A percentile compares a stretch with the other conserved stretches of the same genome.
Evolutionary conservation across 1,140 invertebrate genomes (phyloP).

Genomic region (Oryctes rhinoceros): DNA sequence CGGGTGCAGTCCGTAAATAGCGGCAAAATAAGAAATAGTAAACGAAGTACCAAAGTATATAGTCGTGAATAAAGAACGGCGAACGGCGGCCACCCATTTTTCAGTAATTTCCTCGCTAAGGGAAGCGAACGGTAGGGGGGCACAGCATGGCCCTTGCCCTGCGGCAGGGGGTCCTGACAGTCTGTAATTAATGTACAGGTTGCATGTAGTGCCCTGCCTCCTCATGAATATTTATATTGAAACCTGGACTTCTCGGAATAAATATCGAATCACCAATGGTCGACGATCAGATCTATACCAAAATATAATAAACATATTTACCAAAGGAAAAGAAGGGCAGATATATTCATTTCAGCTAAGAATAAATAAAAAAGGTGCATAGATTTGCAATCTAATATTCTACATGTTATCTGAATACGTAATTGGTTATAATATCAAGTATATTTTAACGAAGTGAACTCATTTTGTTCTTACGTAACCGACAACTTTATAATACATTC

Average conservation of each 20-base stretch:
- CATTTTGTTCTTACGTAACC: too few relatives aligned
- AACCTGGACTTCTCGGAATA: constrained; percentile 42
- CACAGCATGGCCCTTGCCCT: constrained; percentile 50
- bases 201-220: constrained; percentile 51
- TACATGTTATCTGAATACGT: too few relatives aligned
- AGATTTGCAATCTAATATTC: neutral
- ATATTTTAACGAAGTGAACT: too few relatives aligned
- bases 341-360: neutral
- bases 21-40: constrained; percentile 36
- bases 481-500: too few relatives aligned
- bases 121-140: constrained; percentile 48
- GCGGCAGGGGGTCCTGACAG: constrained; percentile 50
- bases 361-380: neutral
- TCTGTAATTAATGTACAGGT: constrained; percentile 52
- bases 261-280: constrained; percentile 45
- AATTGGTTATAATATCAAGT: too few relatives aligned
- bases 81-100: constrained; percentile 49
- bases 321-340: neutral
- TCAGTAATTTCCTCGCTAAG: constrained; percentile 49
- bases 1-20: constrained; percentile 30
- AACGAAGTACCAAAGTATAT: neutral
- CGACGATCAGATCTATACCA: constrained; percentile 34
- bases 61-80: constrained; percentile 33
- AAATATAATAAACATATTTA: constrained; percentile 32
- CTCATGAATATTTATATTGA: constrained; percentile 51